These are phyloP conservation scores for Lepidurus arcticus DNA, from an alignment of 1,140 invertebrate genomes.

Conservation along the genomic window DNA sequence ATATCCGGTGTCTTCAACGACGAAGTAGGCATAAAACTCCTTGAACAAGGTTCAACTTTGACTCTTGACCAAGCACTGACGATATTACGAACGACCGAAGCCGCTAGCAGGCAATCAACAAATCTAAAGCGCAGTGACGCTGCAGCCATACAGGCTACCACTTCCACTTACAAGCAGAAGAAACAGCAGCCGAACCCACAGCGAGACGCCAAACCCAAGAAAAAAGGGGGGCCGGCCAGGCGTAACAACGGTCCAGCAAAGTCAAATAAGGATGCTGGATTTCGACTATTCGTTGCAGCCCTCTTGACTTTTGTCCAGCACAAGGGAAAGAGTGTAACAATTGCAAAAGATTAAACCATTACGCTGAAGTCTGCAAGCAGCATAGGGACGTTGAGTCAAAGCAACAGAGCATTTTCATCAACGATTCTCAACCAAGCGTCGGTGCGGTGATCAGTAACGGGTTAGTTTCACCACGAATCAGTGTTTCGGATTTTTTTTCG, in stretches of 20 bases:
- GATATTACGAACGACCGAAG: background rate
- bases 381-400: background rate
- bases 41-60: constrained; percentile 1
- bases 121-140: background rate
- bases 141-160: background rate
- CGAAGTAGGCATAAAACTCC: background rate
- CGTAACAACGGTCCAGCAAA: background rate
- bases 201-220: background rate
- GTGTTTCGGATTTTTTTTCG: too few species aligned
- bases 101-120: background rate
- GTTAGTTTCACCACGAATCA: background rate
- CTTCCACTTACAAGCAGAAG: background rate
- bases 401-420: background rate
- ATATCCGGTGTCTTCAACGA: constrained; percentile 6
- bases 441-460: background rate
- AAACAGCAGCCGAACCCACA: background rate
- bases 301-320: background rate
- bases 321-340: background rate
- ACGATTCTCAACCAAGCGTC: background rate
- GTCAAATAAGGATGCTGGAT: background rate
- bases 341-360: background rate
- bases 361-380: background rate
- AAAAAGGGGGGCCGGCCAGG: background rate
- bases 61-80: background rate
- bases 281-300: background rate